Percentiles rank a stretch among this genome's conserved stretches.
These are phyloP conservation scores for Stegophylla sp. DNA, from an alignment of 2,888 invertebrate genomes.

Conservation along the genomic window DNA sequence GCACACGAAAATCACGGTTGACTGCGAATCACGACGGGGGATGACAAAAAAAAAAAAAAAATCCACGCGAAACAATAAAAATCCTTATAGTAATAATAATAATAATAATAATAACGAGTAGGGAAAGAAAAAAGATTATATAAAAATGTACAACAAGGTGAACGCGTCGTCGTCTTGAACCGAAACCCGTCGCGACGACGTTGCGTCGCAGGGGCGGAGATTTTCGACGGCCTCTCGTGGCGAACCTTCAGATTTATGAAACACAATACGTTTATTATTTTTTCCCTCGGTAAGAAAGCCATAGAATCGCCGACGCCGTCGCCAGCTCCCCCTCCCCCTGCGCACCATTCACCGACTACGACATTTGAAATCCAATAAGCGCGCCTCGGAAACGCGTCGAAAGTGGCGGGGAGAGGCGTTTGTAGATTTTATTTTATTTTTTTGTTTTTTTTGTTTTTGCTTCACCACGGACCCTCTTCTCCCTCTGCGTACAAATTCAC, in stretches of 20 bases:
- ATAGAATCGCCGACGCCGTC: slow-evolving; percentile 16
- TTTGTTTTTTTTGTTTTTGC: slow-evolving; percentile 10
- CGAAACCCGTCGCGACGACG: slow-evolving; percentile 11
- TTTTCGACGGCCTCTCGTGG: slow-evolving; percentile 34
- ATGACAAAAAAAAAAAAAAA: background rate
- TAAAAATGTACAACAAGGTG: background rate
- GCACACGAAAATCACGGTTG: background rate
- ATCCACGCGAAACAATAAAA: slow-evolving; percentile 4
- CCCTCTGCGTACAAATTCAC: slow-evolving; percentile 22
- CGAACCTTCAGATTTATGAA: slow-evolving; percentile 45
- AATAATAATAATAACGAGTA: slow-evolving; percentile 6
- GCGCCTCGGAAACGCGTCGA: background rate
- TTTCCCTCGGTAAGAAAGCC: slow-evolving; percentile 27
- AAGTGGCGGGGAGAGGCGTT: slow-evolving; percentile 4
- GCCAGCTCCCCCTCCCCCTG: background rate
- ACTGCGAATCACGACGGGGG: too few species aligned
- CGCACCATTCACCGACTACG: background rate
- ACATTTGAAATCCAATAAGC: slow-evolving; percentile 40
- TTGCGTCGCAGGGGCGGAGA: background rate
- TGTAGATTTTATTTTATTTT: slow-evolving; percentile 12
- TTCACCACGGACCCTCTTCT: background rate
- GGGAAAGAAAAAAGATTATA: background rate
- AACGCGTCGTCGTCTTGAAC: background rate
- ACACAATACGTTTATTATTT: slow-evolving; percentile 45
- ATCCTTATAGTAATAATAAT: background rate